Base-by-base conservation (phyloP, 1,140 invertebrate genomes). In the Onthophagus taurus region DNA sequence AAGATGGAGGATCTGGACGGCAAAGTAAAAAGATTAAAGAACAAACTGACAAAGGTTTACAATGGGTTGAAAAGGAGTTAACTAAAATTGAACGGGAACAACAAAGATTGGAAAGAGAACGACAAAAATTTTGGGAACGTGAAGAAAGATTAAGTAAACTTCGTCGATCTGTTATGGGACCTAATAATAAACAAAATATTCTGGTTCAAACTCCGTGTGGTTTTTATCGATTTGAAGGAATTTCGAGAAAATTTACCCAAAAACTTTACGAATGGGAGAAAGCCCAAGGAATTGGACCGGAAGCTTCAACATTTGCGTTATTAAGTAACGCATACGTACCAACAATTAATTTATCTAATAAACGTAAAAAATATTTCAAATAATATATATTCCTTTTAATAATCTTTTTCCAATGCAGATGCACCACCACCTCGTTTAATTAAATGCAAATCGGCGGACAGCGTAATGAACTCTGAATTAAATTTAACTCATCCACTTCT, bases 181-280 rank as follows among this genome's bases (percentile, higher is more conserved):
- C n/a, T n/a, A 66, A 69, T 44, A 64, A 66, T 31, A 74, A 76
- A 49, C 75, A 79, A 52, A 83, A 89, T 59, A 77, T 90, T 13
- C 65, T 86, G 31, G 80, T 89, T 1, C 79, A 84, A 56, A 86
- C 86, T 7, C 80, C 85, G 0, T 82, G 78, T 0, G 85, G 86
- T 6, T 80, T 85, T 30, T 84, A 86, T 57, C 74, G 83, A 53
- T 88, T 89, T 53, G 80, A 87, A 69, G 87, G 88, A 0, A 88
- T 89, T 47, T 88, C 83, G 0, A 76, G 85, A 37, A 88, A 88
- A 50, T 92, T 91, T 59, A 89, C 85, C 0, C 79, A 84, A 24
- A 90, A 90, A 59, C 68, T 92, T 0, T 88, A 89, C 60, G 87
- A 92, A 60, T 92, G 89, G 89, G 89, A 93, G 60, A 86, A 88